A percentile compares a stretch with the other conserved stretches of the same genome.
Conservation (phyloP, 2,113 vertebrate species). For the Myiagra hebetior region DNA sequence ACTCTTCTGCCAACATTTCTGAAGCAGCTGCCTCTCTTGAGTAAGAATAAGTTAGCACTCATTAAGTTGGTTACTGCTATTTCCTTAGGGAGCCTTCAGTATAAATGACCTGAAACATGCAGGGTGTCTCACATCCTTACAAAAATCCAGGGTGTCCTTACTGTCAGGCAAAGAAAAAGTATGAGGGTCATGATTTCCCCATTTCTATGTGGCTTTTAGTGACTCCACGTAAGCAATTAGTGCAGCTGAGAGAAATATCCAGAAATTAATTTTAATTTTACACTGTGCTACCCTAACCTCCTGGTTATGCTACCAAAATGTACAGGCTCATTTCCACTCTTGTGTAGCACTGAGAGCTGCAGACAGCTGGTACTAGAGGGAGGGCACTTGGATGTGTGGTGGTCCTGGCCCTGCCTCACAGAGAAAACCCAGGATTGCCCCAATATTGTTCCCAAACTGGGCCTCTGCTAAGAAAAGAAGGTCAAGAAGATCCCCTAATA, state of each 20-base stretch:
- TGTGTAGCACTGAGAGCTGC: background rate
- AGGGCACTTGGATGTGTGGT: background rate
- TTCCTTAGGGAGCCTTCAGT: background rate
- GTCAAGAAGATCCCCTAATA: background rate
- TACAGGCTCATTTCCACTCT: background rate
- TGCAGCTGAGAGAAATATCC: background rate
- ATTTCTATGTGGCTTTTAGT: background rate
- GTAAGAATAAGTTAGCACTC: background rate
- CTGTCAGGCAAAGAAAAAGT: background rate
- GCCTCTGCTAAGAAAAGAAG: background rate
- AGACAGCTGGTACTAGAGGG: background rate
- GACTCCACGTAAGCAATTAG: background rate
- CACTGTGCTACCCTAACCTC: background rate
- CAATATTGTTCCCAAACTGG: background rate
- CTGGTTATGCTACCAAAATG: background rate
- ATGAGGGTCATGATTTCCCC: background rate
- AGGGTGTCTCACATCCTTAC: background rate
- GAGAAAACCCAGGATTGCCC: background rate
- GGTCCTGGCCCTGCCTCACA: rapidly evolving
- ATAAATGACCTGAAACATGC: background rate
- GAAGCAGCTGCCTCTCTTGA: background rate
- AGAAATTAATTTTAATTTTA: background rate
- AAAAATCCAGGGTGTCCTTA: background rate
- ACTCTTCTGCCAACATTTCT: background rate
- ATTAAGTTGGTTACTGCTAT: background rate